Evolutionary conservation across 2,113 vertebrate species (phyloP), one percentile per base, ranked within the genome.

Genomic region (Shinisaurus crocodilurus): DNA sequence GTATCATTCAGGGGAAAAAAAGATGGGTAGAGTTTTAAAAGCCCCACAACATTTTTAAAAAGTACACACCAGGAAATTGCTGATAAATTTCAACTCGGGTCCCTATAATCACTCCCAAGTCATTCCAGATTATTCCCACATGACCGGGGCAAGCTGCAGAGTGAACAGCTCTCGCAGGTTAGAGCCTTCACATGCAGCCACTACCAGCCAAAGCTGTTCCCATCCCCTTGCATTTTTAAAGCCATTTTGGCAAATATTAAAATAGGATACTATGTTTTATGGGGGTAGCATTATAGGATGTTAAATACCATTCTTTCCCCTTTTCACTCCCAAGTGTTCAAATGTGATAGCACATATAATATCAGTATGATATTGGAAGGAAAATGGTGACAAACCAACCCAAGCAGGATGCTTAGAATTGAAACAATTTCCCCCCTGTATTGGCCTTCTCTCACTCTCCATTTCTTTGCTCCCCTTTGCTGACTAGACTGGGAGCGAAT

Each of bases 251-350:
- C 87, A 89, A 50, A 87, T 77, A 69, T 81, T 48, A 37, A 85
- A 25, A 72, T 10, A 63, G 20, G 29, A 0, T 69, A 32, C 6
- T 40, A 6, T 77, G 45, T 90, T 94, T 93, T 82, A 48, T 27
- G 4, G 76, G 89, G 89, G 77, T 75, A 1, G 29, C 0, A 50
- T 57, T 81, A 81, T 67, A 57, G 18, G 34, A 80, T 3, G n/a
- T n/a, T 0, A 34, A 9, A 84, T 92, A 86, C 0, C 6, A 60
- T 16, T 88, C 1, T 45, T 75, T 67, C 25, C 0, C 16, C 25
- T 2, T 90, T 90, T 90, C 81, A 40, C 13, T 74, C 0, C 70
- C 81, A 67, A 89, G 81, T 37, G 13, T 74, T 90, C 88, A 88
- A 37, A 13, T 83, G 50, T 40, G 82, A 65, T 65, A 72, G 85